These are phyloP conservation scores for Ladona fulva DNA, from an alignment of 1,140 invertebrate genomes.

Conservation along the genomic window DNA sequence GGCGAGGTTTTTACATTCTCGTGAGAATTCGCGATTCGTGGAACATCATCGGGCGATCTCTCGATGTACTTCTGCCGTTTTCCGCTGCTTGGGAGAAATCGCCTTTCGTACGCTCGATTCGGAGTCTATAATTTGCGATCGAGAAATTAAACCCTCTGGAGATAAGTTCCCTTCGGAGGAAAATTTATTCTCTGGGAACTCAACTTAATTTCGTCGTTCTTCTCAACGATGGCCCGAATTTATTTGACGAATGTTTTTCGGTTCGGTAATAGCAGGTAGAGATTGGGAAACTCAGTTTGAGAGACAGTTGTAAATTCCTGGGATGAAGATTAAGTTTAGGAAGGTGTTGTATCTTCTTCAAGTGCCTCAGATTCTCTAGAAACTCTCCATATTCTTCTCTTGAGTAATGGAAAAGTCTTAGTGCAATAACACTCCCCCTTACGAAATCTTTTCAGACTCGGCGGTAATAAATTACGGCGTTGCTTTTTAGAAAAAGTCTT, in stretches of 20 bases:
- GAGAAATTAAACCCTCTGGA: too few species aligned
- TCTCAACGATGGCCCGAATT: background rate
- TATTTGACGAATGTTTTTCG: background rate
- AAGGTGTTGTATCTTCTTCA: background rate
- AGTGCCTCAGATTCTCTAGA: background rate
- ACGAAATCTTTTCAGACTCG: background rate
- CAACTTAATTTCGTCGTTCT: background rate
- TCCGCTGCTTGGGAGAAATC: too few species aligned
- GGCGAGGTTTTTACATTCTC: too few species aligned
- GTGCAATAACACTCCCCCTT: background rate
- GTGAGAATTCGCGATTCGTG: too few species aligned
- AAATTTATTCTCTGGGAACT: background rate
- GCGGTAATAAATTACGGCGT: background rate
- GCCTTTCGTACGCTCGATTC: too few species aligned
- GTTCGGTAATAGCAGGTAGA: background rate
- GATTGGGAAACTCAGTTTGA: background rate
- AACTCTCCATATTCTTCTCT: background rate
- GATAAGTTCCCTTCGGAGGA: too few species aligned
- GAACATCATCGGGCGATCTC: too few species aligned
- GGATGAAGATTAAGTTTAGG: background rate
- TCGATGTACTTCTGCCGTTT: too few species aligned
- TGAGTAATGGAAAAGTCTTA: background rate
- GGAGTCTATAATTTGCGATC: too few species aligned
- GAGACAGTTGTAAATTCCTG: background rate
- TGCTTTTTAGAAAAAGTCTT: background rate